Base-by-base conservation (phyloP, 2,888 invertebrate genomes). In the Meta bourneti region DNA sequence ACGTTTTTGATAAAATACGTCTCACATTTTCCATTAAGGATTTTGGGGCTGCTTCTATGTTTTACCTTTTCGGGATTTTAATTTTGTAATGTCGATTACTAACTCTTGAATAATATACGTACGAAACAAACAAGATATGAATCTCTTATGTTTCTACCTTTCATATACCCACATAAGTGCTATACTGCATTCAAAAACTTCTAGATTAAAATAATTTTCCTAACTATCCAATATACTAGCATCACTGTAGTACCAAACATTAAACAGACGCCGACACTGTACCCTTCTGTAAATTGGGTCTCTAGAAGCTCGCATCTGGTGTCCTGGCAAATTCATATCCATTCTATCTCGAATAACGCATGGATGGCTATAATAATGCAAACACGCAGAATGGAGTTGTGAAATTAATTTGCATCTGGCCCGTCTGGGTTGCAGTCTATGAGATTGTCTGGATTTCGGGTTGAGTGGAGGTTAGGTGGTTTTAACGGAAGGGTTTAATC, bases 401-500 rank as follows among this genome's bases (percentile, higher is more conserved):
- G 61, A 61, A 77, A 85, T 69, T 85, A 54, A 85, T 61, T 69
- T 34, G 13, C 34, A 48, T 70, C 11, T 51, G 79, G 19, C 48
- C 77, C 49, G n/a, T 77, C 77, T 77, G 77, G 49, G 70, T 49
- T 20, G 11, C 5, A 78, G 51, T 82, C 49, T 16, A 69, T 52
- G 49, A 49, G 48, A 80, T 61, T 69, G 80, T 80, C 34, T 48
- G 34, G 79, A 61, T 19, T 54, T 54, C 8, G 16, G 51, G 51
- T 48, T 34, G 16, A 74, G 20, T 79, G 83, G n/a, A 51, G 51
- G 13, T 72, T 74, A 52, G 20, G 16, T 16, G 34, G 4, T 74
- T 11, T 52, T 54, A 74, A 54, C 52, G 74, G 83, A 79, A 84
- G 20, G 51, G 70, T 82, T 84, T 84, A 74, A 34, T 84, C 83